These are phyloP conservation scores for Poecilia velifera DNA, from an alignment of 2,797 vertebrate genomes.

Conservation along the genomic window DNA sequence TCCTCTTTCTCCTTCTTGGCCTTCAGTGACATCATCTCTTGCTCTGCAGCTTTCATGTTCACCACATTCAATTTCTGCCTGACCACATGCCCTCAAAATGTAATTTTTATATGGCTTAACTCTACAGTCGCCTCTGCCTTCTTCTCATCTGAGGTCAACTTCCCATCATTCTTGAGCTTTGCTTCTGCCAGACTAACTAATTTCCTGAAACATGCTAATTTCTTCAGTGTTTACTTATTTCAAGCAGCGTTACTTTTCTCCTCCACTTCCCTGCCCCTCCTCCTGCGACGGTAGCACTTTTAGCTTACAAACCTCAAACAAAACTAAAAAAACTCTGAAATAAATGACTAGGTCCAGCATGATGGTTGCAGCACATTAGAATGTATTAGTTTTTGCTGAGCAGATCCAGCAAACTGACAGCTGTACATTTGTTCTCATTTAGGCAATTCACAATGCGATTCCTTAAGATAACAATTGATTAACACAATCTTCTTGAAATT, in stretches of 20 bases:
- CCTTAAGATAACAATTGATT: not conserved
- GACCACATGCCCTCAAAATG: not conserved
- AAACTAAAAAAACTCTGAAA: not conserved
- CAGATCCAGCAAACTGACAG: not conserved
- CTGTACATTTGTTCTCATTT: conserved; percentile 1
- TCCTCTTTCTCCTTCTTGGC: not conserved
- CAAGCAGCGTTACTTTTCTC: not conserved
- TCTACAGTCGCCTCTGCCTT: not conserved
- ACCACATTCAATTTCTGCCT: not conserved
- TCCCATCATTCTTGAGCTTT: not conserved
- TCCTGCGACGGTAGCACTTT: not conserved
- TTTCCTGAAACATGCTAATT: too few species aligned
- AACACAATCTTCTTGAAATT: not conserved
- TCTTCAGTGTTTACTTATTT: too few species aligned
- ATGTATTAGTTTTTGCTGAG: not conserved
- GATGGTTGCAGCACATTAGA: not conserved
- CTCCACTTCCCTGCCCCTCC: not conserved
- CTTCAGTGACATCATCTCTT: not conserved
- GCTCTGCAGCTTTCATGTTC: not conserved
- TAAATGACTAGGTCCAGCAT: not conserved
- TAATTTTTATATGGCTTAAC: not conserved
- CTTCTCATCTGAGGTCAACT: not conserved
- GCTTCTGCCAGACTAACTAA: too few species aligned
- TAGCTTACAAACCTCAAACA: not conserved
- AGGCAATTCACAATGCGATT: not conserved